Evolutionary conservation across 92 coral and sea anemone species (phyloP), one percentile per base, ranked within the genome.

Genomic region (Parazoanthus atlanticus): DNA sequence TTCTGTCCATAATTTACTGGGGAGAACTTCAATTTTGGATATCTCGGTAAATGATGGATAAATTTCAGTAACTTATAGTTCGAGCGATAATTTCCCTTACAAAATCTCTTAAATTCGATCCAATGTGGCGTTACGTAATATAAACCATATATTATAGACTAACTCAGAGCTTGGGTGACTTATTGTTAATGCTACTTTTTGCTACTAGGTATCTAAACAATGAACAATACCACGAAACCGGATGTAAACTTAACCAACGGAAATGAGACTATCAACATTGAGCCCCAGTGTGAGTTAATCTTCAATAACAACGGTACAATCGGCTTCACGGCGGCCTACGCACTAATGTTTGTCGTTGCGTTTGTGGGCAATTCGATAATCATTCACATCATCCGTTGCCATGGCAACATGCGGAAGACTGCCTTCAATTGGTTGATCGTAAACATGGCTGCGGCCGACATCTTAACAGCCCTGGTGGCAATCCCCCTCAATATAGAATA

Each of bases 401-500:
- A 84, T 43, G 87, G 78, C 67, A 84, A 70, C 41, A 69, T 84
- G 78, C 78, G 79, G 32, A 84, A 84, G 13, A 46, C 70, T 28
- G 76, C 87, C 74, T 84, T 84, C n/a, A 84, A 84, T 69, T 84
- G 76, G 87, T 43, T 84, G 26, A 84, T 70, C 54, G 41, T 84
- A 8, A 84, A 84, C 41, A 70, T 84, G 87, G 87, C 87, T 3
- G 78, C 21, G 43, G 87, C 87, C 1, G 87, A 84, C 11, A 69
- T 84, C 8, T 3, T 84, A 21, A 84, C 87, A 3, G 87, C 78
- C 13, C 6, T 84, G 61, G 77, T 72, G 15, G 23, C 87, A 0
- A 31, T 84, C 40, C 78, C 87, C 6, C 17, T 69, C 3, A 31
- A 49, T 6, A 65, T 72, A 31, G 65, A 9, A 11, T 46, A 30